These are phyloP conservation scores for Acipenser oxyrinchus DNA, from an alignment of 2,797 vertebrate genomes.

Conservation along the genomic window DNA sequence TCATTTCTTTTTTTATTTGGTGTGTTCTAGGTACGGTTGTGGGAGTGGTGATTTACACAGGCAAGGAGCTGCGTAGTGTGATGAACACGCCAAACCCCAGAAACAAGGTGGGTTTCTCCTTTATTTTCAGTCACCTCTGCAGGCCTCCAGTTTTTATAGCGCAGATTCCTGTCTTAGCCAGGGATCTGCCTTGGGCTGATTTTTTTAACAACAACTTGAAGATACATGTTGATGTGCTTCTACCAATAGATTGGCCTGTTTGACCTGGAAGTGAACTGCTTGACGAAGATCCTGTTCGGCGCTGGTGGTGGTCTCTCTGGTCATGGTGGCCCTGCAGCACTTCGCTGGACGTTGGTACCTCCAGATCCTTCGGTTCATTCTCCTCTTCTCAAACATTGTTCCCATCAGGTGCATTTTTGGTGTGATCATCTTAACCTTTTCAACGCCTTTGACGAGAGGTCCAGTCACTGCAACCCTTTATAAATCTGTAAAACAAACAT, in stretches of 20 bases:
- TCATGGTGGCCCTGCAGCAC: constrained; percentile 96
- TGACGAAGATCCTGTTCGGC: constrained; percentile 93
- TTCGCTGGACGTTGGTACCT: constrained; percentile 96
- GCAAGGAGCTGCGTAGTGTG: constrained; percentile 90
- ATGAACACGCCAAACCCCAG: constrained; percentile 96
- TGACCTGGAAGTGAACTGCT: constrained; percentile 94
- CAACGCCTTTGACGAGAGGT: too few relatives aligned
- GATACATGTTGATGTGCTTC: background rate
- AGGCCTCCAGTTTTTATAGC: too few relatives aligned
- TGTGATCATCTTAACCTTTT: too few relatives aligned
- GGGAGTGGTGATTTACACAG: constrained; percentile 93
- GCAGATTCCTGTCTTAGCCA: too few relatives aligned
- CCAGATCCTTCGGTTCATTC: constrained; percentile 91
- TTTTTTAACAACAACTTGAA: too few relatives aligned
- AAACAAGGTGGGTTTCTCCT: constrained; percentile 69
- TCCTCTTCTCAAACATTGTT: constrained; percentile 94
- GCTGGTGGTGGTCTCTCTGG: constrained; percentile 89
- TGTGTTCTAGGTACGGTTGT: constrained; percentile 76
- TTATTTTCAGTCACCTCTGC: too few relatives aligned
- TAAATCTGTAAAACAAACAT: too few relatives aligned
- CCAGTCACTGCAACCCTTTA: too few relatives aligned
- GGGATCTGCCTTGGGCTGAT: too few relatives aligned
- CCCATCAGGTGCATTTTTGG: constrained; percentile 77
- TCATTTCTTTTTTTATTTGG: background rate
- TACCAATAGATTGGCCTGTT: constrained; percentile 82